Evolutionary conservation across 2,113 vertebrate genomes (phyloP).

Genomic region (Shinisaurus crocodilurus): DNA sequence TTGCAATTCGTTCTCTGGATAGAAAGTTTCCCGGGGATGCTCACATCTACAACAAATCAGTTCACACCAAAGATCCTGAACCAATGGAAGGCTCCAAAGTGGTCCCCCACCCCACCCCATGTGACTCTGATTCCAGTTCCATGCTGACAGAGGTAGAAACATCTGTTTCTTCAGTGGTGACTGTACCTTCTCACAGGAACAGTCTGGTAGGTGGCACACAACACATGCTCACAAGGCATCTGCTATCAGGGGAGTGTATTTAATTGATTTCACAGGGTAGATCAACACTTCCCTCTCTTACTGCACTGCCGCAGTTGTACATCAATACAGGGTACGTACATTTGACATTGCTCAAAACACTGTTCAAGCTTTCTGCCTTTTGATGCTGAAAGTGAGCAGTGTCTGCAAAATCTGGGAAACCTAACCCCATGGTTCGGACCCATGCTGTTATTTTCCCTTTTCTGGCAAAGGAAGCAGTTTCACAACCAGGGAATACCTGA

Average conservation of each 20-base stretch:
- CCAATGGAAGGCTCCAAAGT: too few species aligned
- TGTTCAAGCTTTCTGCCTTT: not conserved
- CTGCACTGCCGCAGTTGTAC: not conserved
- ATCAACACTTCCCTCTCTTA: too few species aligned
- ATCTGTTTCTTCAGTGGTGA: not conserved
- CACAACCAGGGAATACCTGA: not conserved
- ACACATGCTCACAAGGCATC: not conserved
- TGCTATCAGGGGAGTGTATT: not conserved
- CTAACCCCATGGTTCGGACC: not conserved
- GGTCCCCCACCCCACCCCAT: not conserved
- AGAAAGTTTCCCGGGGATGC: not conserved
- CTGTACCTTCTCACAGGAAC: not conserved
- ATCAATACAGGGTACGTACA: not conserved
- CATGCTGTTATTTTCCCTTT: not conserved
- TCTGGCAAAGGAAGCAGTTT: not conserved
- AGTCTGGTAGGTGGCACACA: not conserved
- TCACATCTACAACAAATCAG: not conserved
- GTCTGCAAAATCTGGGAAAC: not conserved
- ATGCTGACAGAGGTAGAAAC: not conserved
- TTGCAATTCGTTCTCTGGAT: not conserved
- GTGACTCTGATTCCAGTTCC: not conserved
- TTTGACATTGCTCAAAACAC: not conserved
- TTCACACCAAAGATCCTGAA: not conserved
- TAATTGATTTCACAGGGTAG: not conserved
- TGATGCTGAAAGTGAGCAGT: not conserved